Evolutionary conservation across 2,113 vertebrate species (phyloP), one percentile per base, ranked within the genome.

Genomic region (Limnothrissa miodon): DNA sequence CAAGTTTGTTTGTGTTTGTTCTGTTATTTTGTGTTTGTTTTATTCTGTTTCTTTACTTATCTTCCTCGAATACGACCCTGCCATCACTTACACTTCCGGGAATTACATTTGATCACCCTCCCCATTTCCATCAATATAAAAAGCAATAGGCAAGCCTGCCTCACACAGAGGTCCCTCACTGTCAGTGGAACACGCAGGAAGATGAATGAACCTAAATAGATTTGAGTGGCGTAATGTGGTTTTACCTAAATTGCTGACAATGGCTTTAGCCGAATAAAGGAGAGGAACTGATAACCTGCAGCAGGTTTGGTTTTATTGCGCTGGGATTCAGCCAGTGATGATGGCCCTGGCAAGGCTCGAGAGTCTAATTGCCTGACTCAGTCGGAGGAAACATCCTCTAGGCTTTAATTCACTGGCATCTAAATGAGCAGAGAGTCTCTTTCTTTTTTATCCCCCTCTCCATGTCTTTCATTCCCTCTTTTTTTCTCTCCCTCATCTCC

Each of bases 181-280:
- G 23, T 62, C 79, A 82, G 81, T 39, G 81, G 83, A 11, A 10
- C 66, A 84, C 79, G 81, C 83, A 29, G 79, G 53, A 87, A 89
- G 90, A 91, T 91, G 91, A 94, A 93, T 91, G 87, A 86, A 88
- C 90, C 90, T 83, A 93, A 93, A 93, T 91, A 85, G 88, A 91
- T 92, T 91, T 83, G 87, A 91, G 92, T 88, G 89, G 86, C 90
- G 82, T 90, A 90, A 93, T 92, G 90, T 90, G 90, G 89, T 87
- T 90, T 90, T 90, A 93, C 90, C 87, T 84, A 89, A 92, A 92
- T 92, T 87, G 88, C 87, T 90, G 91, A 91, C 90, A 92, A 92
- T 92, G 91, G 88, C 90, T 78, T 86, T 87, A 81, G 88, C 89
- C 88, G 90, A 84, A 85, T 17, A 33, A 74, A 74, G 33, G 33